A percentile compares a stretch with the other conserved stretches of the same genome.
phyloP scores from a whole-genome alignment of 2,797 vertebrate species.

The Hyperoplus immaculatus region DNA sequence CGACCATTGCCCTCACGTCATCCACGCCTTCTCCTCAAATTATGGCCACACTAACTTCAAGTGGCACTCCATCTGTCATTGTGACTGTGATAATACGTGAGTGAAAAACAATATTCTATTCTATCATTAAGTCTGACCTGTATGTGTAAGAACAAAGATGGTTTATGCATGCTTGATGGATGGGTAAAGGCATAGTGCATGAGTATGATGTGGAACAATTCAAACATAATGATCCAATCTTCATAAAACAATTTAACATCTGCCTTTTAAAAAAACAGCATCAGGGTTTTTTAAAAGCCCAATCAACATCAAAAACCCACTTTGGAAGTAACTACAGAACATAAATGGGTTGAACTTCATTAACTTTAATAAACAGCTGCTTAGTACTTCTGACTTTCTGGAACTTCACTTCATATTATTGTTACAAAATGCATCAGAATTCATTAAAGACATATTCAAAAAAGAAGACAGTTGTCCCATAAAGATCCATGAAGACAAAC shows the following conservation, averaged over 20 bases:
- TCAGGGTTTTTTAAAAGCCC: not conserved
- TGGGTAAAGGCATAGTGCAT: not conserved
- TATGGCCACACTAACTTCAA: constrained; percentile 92
- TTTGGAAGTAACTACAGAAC: not conserved
- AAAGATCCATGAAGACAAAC: not conserved
- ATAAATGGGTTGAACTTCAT: not conserved
- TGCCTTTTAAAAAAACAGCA: not conserved
- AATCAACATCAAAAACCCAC: not conserved
- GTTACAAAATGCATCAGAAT: not conserved
- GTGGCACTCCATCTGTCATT: constrained; percentile 92
- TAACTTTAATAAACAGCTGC: not conserved
- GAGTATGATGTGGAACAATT: not conserved
- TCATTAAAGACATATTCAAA: not conserved
- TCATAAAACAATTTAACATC: not conserved
- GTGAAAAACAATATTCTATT: constrained; percentile 40
- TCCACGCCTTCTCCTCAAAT: constrained; percentile 90
- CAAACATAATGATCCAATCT: not conserved
- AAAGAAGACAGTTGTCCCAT: not conserved
- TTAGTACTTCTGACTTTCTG: not conserved
- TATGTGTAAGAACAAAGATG: not conserved
- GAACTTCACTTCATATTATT: not conserved
- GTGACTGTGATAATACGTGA: constrained; percentile 92
- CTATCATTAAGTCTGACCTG: not conserved
- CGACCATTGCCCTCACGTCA: constrained; percentile 92
- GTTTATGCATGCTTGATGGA: not conserved